Evolutionary conservation across 2,888 invertebrate species (phyloP), one percentile per base, ranked within the genome.

Genomic region (Oeneis ivallda): DNA sequence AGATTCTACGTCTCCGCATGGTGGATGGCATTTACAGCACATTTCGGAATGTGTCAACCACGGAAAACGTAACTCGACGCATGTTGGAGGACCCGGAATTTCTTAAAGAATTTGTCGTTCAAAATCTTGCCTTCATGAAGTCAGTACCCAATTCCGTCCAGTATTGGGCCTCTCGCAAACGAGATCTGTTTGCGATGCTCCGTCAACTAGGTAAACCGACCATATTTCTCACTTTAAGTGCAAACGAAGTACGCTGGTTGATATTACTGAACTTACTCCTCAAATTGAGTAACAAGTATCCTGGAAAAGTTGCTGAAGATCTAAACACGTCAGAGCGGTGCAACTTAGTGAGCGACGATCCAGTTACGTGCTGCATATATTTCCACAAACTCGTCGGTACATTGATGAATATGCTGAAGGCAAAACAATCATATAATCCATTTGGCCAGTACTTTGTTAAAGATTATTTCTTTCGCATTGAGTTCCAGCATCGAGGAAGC

Each of bases 401-500:
- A 1, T 62, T 79, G 58, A 72, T 80, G 71, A 73, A 69, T 17
- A 75, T 79, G 65, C 68, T 80, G 59, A 57, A 78, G 67, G 70
- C 77, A 0, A 77, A 76, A 74, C 68, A 68, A 32, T 69, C 68
- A 2, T 67, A 67, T 6, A 79, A 75, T 75, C 81, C 82, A 6
- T 81, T 81, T 39, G 75, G 76, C 52, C 9, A 77, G 66, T 77
- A 79, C 60, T 70, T 56, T 13, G 77, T 80, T 72, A 71, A 59
- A 64, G 72, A 80, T 77, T 79, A 76, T 50, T 84, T 84, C 71
- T 53, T 78, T 73, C 70, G 80, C 2, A 80, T 83, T 68, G 82
- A 85, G 70, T 85, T 86, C 59, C 82, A 83, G 65, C 79, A 83
- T 73, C 69, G 76, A 64, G 85, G 82, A 69, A 83, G 83, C 67